These are phyloP conservation scores for Sipha flava DNA, from an alignment of 1,140 invertebrate species.

Conservation along the genomic window DNA sequence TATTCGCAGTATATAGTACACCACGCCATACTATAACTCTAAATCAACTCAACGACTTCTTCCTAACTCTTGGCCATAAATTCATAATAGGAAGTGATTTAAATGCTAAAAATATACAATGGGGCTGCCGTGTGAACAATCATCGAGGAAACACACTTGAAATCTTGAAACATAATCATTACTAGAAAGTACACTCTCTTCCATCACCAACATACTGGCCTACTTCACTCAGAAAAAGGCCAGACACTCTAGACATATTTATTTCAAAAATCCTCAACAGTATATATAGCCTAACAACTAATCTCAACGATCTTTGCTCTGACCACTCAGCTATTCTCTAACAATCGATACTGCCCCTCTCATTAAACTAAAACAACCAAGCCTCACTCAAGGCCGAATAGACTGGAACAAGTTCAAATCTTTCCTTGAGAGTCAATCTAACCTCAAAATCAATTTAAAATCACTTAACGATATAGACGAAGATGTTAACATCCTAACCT, in stretches of 20 bases:
- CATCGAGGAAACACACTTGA: too few species aligned
- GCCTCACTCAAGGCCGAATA: not conserved
- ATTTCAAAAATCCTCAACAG: not conserved
- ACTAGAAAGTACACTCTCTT: not conserved
- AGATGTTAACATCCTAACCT: not conserved
- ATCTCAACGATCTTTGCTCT: not conserved
- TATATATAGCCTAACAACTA: not conserved
- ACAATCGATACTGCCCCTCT: too few species aligned
- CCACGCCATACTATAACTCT: too few species aligned
- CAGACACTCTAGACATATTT: not conserved
- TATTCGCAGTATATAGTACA: too few species aligned
- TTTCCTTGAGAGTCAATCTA: not conserved
- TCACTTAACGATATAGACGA: slow-evolving; percentile 7
- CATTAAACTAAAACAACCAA: not conserved
- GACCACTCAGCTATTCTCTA: not conserved
- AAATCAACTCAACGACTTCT: too few species aligned
- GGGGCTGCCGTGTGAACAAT: too few species aligned
- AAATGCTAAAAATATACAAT: too few species aligned
- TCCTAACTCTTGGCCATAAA: too few species aligned
- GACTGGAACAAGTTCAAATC: not conserved
- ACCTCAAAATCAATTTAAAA: not conserved
- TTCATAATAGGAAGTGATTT: too few species aligned
- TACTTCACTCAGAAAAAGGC: not conserved
- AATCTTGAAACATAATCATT: too few species aligned
- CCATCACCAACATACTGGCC: not conserved